These are phyloP conservation scores for Drosophila austrosaltans DNA, from an alignment of 2,888 invertebrate species.

Conservation along the genomic window DNA sequence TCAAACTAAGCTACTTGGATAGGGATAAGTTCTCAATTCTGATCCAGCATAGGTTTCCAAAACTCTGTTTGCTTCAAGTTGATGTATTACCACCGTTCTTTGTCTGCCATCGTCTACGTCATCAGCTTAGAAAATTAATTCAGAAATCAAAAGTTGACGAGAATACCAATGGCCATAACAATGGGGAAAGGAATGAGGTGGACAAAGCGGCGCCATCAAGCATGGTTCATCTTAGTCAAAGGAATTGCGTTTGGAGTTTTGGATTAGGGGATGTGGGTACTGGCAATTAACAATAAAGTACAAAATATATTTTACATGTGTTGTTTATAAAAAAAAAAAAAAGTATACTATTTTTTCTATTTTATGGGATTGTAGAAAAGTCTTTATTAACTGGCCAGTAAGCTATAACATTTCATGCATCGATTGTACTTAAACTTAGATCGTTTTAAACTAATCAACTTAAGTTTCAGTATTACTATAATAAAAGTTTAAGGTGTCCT, in stretches of 20 bases:
- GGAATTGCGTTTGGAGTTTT: background rate
- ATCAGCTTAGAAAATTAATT: conserved; percentile 42
- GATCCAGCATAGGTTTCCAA: conserved; percentile 48
- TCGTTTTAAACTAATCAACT: no score
- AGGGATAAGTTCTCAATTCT: conserved; percentile 51
- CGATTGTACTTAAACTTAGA: no score
- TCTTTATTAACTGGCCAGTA: no score
- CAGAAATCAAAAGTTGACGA: background rate
- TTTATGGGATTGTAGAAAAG: no score
- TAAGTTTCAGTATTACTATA: no score
- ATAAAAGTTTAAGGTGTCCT: no score
- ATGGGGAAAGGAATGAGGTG: background rate
- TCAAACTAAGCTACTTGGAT: conserved; percentile 49
- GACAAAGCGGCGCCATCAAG: background rate
- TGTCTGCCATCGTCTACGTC: conserved; percentile 39
- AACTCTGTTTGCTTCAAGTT: conserved; percentile 54
- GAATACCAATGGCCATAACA: background rate
- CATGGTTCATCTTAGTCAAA: background rate
- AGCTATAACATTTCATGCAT: background rate
- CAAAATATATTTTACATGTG: background rate
- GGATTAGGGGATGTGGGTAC: conserved; percentile 25
- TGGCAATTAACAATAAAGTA: background rate
- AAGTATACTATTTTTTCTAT: no score
- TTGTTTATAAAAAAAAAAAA: no score
- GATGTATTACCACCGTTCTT: conserved; percentile 63